These are phyloP conservation scores for Alsophila aescularia DNA, from an alignment of 2,888 invertebrate genomes.

Conservation along the genomic window DNA sequence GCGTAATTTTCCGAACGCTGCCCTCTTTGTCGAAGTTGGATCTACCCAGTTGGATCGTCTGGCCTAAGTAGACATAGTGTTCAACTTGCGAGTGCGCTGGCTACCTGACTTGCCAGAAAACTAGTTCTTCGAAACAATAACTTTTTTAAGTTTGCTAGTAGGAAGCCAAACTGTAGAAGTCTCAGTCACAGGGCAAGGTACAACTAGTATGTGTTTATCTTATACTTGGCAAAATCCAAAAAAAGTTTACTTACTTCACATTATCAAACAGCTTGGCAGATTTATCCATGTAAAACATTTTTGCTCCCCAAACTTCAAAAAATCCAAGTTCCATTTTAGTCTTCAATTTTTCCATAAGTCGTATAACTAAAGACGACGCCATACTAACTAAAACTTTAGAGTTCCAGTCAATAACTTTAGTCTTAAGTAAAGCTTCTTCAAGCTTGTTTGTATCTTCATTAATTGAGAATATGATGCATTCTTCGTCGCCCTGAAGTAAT, in stretches of 20 bases:
- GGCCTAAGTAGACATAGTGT: no score
- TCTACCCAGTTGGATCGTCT: no score
- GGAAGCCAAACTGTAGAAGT: no score
- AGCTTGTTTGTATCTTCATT: slow-evolving; percentile 43
- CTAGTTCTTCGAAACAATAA: no score
- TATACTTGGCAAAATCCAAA: no score
- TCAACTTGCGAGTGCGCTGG: no score
- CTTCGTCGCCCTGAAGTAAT: slow-evolving; percentile 30
- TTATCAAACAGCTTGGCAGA: slow-evolving; percentile 30
- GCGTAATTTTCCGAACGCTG: no score
- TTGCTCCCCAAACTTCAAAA: slow-evolving; percentile 30
- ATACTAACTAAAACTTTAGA: slow-evolving; percentile 13
- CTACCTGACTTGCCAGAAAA: no score
- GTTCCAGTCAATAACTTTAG: slow-evolving; percentile 47
- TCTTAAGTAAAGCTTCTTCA: slow-evolving; percentile 43
- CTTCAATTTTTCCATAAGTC: slow-evolving; percentile 27
- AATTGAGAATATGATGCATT: slow-evolving; percentile 38
- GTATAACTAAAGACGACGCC: slow-evolving; percentile 28
- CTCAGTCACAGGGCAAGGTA: no score
- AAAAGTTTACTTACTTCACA: slow-evolving; percentile 30
- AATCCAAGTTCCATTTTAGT: slow-evolving; percentile 19
- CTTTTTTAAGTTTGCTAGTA: no score
- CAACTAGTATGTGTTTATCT: no score
- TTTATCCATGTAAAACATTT: slow-evolving; percentile 26
- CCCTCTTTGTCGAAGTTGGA: no score